phyloP scores from a whole-genome alignment of 2,888 invertebrate genomes.

The Gymnoscelis rufifasciata region DNA sequence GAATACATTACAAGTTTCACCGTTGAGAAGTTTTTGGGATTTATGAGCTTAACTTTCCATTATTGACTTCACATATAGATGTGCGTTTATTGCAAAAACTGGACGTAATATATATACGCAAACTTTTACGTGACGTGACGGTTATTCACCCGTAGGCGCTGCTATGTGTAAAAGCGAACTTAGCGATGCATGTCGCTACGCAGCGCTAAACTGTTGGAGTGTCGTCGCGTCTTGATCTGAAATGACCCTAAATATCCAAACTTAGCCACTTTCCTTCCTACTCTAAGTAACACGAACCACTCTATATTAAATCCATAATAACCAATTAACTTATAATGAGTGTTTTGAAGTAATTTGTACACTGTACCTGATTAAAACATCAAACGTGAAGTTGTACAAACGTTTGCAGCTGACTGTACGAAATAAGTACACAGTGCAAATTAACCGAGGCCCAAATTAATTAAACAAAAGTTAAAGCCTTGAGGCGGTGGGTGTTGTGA shows the following conservation, averaged over 20 bases:
- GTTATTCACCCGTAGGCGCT: too few relatives aligned
- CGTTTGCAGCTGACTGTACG: conserved; percentile 11
- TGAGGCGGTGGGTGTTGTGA: conserved; percentile 13
- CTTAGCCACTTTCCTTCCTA: too few relatives aligned
- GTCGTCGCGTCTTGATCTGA: too few relatives aligned
- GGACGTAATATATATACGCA: too few relatives aligned
- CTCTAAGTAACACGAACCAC: too few relatives aligned
- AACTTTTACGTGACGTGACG: too few relatives aligned
- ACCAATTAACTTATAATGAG: background rate
- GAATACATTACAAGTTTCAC: conserved; percentile 10
- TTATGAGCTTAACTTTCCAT: conserved; percentile 19
- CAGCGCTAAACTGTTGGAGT: too few relatives aligned
- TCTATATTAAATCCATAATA: background rate
- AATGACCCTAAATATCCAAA: too few relatives aligned
- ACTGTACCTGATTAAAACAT: conserved; percentile 1
- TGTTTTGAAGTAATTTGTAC: background rate
- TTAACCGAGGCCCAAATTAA: conserved; percentile 35
- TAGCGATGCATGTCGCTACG: too few relatives aligned
- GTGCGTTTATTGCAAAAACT: too few relatives aligned
- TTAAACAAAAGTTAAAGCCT: conserved; percentile 36
- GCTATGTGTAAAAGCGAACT: too few relatives aligned
- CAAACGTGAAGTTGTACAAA: background rate
- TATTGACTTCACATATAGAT: too few relatives aligned
- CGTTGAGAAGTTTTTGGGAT: conserved; percentile 14
- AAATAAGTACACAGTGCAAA: conserved; percentile 28